phyloP scores from a whole-genome alignment of 2,113 vertebrate species.

The Okapia johnstoni region DNA sequence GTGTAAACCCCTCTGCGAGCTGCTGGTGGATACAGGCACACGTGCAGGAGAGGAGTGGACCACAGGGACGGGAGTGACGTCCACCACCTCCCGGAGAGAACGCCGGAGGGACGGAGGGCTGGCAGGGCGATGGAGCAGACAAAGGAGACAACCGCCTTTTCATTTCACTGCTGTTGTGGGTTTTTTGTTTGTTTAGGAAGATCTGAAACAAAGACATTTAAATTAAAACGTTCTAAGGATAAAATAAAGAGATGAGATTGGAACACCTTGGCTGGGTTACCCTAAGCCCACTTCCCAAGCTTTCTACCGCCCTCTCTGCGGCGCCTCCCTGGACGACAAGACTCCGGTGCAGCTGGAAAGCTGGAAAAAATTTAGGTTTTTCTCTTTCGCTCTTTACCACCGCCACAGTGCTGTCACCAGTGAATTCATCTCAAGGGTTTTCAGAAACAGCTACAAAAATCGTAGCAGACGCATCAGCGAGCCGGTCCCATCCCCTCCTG shows the following conservation, averaged over 20 bases:
- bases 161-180: neutral
- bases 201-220: neutral
- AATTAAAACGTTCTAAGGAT: neutral
- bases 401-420: neutral
- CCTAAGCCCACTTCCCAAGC: neutral
- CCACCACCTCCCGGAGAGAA: neutral
- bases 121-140: too few species aligned
- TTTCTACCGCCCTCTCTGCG: neutral
- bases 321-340: too few species aligned
- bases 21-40: neutral
- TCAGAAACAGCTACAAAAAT: neutral
- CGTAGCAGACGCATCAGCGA: neutral
- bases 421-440: neutral
- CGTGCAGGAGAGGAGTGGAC: neutral
- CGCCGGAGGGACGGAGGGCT: too few species aligned
- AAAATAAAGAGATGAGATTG: neutral
- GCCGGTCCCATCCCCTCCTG: neutral
- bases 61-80: neutral
- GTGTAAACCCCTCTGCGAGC: neutral
- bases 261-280: neutral
- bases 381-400: neutral
- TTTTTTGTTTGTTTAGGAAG: neutral
- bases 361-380: neutral
- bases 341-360: neutral
- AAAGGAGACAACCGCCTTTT: neutral